Base-by-base conservation (phyloP, 1,140 invertebrate species). In the Pseudomyrmex pallidus region DNA sequence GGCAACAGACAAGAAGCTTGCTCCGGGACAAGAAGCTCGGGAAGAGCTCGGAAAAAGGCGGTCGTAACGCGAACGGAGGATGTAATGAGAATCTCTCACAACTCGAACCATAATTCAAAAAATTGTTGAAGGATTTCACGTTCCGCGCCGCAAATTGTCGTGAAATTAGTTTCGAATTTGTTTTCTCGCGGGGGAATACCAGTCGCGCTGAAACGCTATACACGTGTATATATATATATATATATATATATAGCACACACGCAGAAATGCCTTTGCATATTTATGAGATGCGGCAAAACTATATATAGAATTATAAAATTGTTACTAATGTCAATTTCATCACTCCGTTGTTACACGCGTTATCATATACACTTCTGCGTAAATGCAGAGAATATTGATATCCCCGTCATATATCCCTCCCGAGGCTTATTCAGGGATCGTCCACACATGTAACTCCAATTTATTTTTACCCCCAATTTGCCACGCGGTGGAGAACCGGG, bases 151-250 rank as follows among this genome's bases (percentile, higher is more conserved):
- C 87, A 91, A 92, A 91, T 91, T 92, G 90, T 91, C 89, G 86
- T 87, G 89, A 91, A 92, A 92, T 92, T 91, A 92, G 90, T 92
- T 90, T 90, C 85, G 85, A 85, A 67, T 74, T 70, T 68, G 70
- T 70, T 84, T n/a, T 66, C 17, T 35, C 17, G 44, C 12, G 17
- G 35, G 48, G 57, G n/a, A 17, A 17, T 20, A 59, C 20, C 17
- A n/a, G n/a, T n/a, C 35, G 7, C 62, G 62, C 13, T 35, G 62
- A n/a, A 63, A 63, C 22, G 61, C 25, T 15, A 63, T n/a, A 35
- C 35, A 35, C 5, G 35, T 35, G 7, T 35, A 35, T 35, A 35
- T 35, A 7, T 35, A 25, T 25, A 25, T 35, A 35, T 35, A 35
- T 35, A 35, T 35, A 35, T 35, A 35, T 35, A 35, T 35, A 35